Conservation (phyloP, 2,113 vertebrate species). For the Dipodomys merriami region DNA sequence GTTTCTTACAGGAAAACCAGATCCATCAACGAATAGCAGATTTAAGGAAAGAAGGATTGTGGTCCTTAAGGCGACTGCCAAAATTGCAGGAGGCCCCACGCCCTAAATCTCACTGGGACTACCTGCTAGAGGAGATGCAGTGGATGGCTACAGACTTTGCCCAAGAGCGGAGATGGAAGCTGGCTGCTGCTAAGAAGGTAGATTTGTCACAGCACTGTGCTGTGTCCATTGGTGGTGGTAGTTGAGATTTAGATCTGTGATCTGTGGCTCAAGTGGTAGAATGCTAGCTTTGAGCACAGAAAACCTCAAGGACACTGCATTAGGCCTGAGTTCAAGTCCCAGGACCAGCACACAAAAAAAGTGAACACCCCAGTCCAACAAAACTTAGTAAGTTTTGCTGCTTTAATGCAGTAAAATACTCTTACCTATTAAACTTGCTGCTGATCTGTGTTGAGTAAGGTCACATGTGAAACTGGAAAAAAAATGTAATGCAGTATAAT, state of each 20-base stretch:
- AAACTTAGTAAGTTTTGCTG: neutral
- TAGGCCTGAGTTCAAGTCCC: too few relatives aligned
- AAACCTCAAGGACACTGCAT: neutral
- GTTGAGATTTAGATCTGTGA: neutral
- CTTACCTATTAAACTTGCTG: neutral
- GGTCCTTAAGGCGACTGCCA: conserved; percentile 94
- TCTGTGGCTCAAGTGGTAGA: neutral
- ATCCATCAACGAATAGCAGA: conserved; percentile 90
- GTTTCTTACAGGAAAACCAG: conserved; percentile 83
- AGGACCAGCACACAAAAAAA: neutral
- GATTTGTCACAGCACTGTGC: neutral
- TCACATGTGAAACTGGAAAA: too few relatives aligned
- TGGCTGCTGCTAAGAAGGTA: conserved; percentile 98
- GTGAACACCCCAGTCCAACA: neutral
- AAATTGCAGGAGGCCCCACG: conserved; percentile 94
- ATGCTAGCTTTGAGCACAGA: neutral
- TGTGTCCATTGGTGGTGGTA: too few relatives aligned
- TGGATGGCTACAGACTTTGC: conserved; percentile 99
- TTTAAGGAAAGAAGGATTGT: conserved; percentile 95
- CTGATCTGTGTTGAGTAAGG: too few relatives aligned
- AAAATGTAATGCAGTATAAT: neutral
- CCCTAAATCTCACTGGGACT: conserved; percentile 98
- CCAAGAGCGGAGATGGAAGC: conserved; percentile 98
- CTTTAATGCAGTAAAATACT: neutral
- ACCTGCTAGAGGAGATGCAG: conserved; percentile 98